Conservation (phyloP, 2,113 vertebrate genomes). For the Gopherus flavomarginatus region DNA sequence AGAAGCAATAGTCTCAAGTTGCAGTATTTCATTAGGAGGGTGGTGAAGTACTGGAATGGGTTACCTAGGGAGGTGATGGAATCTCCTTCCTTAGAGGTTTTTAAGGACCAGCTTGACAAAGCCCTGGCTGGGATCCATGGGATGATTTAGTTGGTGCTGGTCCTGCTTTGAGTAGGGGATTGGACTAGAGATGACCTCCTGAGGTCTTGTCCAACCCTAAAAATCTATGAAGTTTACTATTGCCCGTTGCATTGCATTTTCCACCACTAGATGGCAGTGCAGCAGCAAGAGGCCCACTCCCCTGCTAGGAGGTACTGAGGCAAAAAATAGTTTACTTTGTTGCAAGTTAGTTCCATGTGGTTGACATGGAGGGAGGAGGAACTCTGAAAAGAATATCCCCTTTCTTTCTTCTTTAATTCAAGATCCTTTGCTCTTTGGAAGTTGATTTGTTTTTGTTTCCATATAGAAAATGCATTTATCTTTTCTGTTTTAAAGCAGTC, state of each 20-base stretch:
- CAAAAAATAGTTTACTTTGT: not conserved
- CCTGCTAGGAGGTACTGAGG: not conserved
- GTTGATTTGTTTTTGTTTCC: constrained; percentile 25
- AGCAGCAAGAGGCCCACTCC: constrained; percentile 36
- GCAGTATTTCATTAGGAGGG: too few relatives aligned
- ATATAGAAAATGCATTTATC: constrained; percentile 9
- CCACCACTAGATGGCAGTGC: constrained; percentile 55
- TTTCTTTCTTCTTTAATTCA: constrained; percentile 6
- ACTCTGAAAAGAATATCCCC: not conserved
- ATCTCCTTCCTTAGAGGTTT: too few relatives aligned
- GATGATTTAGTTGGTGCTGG: too few relatives aligned
- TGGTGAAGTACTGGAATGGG: too few relatives aligned
- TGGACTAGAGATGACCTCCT: too few relatives aligned
- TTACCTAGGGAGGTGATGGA: too few relatives aligned
- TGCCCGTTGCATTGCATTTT: not conserved
- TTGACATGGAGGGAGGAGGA: not conserved
- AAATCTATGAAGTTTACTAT: not conserved
- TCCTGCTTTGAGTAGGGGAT: too few relatives aligned
- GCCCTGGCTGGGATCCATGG: too few relatives aligned
- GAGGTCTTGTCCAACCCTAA: too few relatives aligned
- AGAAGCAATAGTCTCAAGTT: too few relatives aligned
- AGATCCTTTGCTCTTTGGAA: not conserved
- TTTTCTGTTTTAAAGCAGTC: constrained; percentile 16
- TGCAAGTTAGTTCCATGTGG: not conserved
- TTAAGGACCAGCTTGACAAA: too few relatives aligned